phyloP scores from a whole-genome alignment of 2,797 vertebrate genomes.

The Staurois parvus region DNA sequence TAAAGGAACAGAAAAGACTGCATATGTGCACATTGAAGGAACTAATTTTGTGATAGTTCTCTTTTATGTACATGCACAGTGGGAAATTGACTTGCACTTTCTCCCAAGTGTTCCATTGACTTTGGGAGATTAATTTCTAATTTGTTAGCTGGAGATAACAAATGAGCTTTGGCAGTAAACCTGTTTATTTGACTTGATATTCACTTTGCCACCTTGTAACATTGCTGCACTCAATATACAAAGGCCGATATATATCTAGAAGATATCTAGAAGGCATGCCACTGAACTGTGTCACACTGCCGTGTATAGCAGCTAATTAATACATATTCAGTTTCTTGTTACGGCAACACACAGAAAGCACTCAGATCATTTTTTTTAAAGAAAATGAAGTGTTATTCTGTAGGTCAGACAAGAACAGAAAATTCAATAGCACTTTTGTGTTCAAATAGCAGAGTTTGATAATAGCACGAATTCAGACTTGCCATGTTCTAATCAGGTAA shows the following conservation, averaged over 20 bases:
- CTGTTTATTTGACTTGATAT: constrained; percentile 54
- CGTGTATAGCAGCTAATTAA: constrained; percentile 44
- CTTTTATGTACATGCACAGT: constrained; percentile 37
- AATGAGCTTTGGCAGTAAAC: constrained; percentile 55
- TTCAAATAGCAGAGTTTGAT: constrained; percentile 11
- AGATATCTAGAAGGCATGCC: constrained; percentile 22
- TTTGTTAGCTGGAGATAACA: constrained; percentile 54
- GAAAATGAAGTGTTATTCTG: constrained; percentile 17
- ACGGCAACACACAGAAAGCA: constrained; percentile 17
- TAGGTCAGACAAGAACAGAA: constrained; percentile 20
- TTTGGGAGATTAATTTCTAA: constrained; percentile 59
- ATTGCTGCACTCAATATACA: constrained; percentile 42
- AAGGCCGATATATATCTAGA: constrained; percentile 40
- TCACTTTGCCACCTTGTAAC: constrained; percentile 53
- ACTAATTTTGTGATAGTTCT: constrained; percentile 8
- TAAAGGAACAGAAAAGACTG: background rate
- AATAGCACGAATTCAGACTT: constrained; percentile 9
- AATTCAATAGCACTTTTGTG: constrained; percentile 21
- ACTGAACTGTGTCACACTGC: constrained; percentile 18
- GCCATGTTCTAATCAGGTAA: background rate
- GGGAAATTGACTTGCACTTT: constrained; percentile 49
- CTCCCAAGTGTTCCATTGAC: constrained; percentile 54
- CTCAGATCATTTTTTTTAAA: constrained; percentile 27
- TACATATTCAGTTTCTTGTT: constrained; percentile 14
- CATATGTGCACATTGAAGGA: background rate